A percentile compares a stretch with the other conserved stretches of the same genome.
phyloP scores from a whole-genome alignment of 2,113 vertebrate species.

The Otolemur garnettii region DNA sequence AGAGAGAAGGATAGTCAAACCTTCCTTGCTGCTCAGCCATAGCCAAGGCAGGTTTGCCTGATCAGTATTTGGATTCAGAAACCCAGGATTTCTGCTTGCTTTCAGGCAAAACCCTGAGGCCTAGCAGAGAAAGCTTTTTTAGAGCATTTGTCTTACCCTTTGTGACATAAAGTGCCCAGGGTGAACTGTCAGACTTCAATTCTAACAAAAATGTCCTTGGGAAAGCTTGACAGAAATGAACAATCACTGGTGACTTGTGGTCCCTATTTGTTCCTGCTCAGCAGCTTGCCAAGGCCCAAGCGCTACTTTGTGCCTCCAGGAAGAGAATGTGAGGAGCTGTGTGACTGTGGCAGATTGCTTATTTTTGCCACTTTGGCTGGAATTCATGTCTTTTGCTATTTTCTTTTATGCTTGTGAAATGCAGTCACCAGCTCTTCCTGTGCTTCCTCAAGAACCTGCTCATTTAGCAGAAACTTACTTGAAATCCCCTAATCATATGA shows the following conservation, averaged over 20 bases:
- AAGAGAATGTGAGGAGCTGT: neutral
- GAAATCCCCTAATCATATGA: neutral
- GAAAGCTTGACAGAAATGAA: constrained; percentile 71
- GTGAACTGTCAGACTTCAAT: constrained; percentile 73
- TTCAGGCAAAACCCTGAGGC: constrained; percentile 62
- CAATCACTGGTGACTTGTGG: constrained; percentile 44
- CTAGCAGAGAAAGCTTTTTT: constrained; percentile 48
- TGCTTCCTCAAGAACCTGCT: constrained; percentile 36
- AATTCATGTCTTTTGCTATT: constrained; percentile 41
- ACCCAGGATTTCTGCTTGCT: constrained; percentile 52
- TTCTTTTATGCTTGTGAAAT: constrained; percentile 54
- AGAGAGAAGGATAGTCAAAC: neutral
- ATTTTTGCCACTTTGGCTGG: constrained; percentile 65
- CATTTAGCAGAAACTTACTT: constrained; percentile 21
- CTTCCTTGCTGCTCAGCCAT: neutral
- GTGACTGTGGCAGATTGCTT: constrained; percentile 11
- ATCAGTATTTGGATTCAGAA: constrained; percentile 65
- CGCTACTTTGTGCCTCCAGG: neutral
- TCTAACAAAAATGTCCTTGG: constrained; percentile 67
- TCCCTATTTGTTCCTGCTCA: constrained; percentile 58
- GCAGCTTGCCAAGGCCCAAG: constrained; percentile 57
- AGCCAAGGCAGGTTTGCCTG: neutral
- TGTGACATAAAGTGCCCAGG: constrained; percentile 69
- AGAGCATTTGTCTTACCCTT: constrained; percentile 29
- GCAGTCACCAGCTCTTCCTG: neutral